Base-by-base conservation (phyloP, 2,888 invertebrate species). In the Campopleginae sp. region DNA sequence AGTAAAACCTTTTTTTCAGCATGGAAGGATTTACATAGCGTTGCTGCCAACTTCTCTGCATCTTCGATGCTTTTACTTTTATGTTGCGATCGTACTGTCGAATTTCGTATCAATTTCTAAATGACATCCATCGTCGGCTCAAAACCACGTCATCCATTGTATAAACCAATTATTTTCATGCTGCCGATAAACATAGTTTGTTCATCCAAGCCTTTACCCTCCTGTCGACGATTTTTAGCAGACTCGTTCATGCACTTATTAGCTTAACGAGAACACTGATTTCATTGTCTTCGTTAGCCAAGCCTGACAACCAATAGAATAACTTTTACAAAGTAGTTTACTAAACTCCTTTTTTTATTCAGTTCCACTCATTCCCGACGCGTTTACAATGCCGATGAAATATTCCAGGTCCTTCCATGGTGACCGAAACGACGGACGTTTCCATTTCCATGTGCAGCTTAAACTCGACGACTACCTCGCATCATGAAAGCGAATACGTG, bases 391-490 rank as follows among this genome's bases (percentile, higher is more conserved):
- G 33, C 92, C 93, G 72, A 92, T 91, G 14, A 93, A 81, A 75
- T 88, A 84, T 89, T 92, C 78, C 91, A 94, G 94, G 94, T 85
- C 93, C 94, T 72, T 94, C 94, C 80, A 92, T 94, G 85, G 94
- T 94, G 14, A 94, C 93, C 75, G 94, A 94, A 90, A 94, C 94
- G 74, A 95, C 95, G 51, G 95, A 95, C 89, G 93, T 95, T 82
- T 95, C 94, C 87, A 89, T 92, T 90, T 94, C 95, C 63, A 92
- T 95, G 89, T 94, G 94, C 91, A 95, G 95, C 80, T 90, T 94
- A 66, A 94, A 94, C 87, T 95, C 94, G 46, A 94, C 93, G 54
- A 91, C 92, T 14, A 88, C 89, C 76, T 91, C 91, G 78, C 93
- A 93, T 80, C 93, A 93, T 84, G 95, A 95, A 80, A 94, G 94